Percentiles rank a stretch among this genome's conserved stretches.
These are phyloP conservation scores for Propithecus perrieri DNA, from an alignment of 2,797 vertebrate genomes.

Conservation along the genomic window DNA sequence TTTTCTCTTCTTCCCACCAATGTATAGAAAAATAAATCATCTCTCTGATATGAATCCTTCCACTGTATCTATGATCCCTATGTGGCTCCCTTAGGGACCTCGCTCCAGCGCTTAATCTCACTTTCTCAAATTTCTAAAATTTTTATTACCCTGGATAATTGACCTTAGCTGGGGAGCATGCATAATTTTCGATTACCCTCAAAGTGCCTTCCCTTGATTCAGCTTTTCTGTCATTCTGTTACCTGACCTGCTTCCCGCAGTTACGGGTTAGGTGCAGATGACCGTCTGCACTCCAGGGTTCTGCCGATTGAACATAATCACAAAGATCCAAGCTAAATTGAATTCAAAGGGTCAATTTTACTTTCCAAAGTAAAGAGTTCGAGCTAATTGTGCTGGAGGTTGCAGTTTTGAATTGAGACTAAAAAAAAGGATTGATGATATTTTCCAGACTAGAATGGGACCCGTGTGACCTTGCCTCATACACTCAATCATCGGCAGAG, in stretches of 20 bases:
- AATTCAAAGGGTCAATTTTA: conserved; percentile 53
- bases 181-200: conserved; percentile 48
- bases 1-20: background rate
- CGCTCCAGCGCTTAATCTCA: background rate
- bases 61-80: background rate
- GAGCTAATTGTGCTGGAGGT: conserved; percentile 47
- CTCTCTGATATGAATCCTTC: background rate
- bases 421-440: conserved; percentile 24
- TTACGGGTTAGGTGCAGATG: background rate
- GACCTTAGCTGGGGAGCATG: background rate
- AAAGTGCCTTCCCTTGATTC: background rate
- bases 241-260: background rate
- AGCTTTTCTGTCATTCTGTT: background rate
- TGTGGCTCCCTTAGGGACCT: background rate
- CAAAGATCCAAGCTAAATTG: conserved; percentile 29
- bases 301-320: background rate
- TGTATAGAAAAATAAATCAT: background rate
- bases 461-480: background rate
- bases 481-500: background rate
- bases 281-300: background rate
- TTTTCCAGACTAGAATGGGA: background rate
- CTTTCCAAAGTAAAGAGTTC: conserved; percentile 56
- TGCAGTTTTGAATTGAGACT: conserved; percentile 55
- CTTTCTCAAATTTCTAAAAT: conserved; percentile 36
- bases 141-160: conserved; percentile 23